A percentile compares a stretch with the other conserved stretches of the same genome.
Conservation (phyloP, 2,888 invertebrate genomes). For the Cephus nigrinus region DNA sequence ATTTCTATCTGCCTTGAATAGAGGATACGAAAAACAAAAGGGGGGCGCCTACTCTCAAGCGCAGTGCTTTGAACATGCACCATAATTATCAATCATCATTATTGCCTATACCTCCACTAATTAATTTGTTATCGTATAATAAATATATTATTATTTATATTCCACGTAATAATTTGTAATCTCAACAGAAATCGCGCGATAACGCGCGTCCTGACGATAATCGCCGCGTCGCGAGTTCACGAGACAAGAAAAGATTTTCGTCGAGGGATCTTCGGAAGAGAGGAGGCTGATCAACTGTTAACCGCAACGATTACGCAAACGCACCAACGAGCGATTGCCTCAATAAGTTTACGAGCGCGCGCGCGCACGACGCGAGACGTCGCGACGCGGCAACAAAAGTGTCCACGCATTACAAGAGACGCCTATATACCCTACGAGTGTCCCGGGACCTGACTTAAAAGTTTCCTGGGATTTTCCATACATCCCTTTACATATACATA, state of each 20-base stretch:
- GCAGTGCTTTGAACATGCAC: conserved; percentile 49
- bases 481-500: neutral
- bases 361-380: neutral
- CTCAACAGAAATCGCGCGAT: conserved; percentile 17
- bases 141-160: conserved; percentile 56
- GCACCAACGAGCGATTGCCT: neutral
- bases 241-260: neutral
- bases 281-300: neutral
- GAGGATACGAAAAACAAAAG: conserved; percentile 26
- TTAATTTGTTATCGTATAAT: conserved; percentile 58
- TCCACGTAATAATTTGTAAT: conserved; percentile 58
- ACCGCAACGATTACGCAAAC: neutral
- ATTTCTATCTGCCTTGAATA: neutral
- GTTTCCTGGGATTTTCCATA: neutral
- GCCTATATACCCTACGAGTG: neutral
- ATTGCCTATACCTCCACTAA: conserved; percentile 50
- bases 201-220: neutral
- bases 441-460: neutral
- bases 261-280: neutral
- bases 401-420: neutral
- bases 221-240: neutral
- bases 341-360: neutral
- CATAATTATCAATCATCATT: conserved; percentile 11
- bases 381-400: neutral
- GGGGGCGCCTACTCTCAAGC: conserved; percentile 43